Conservation (phyloP, 23 tunicate genomes). For the Botrylloides violaceus region DNA sequence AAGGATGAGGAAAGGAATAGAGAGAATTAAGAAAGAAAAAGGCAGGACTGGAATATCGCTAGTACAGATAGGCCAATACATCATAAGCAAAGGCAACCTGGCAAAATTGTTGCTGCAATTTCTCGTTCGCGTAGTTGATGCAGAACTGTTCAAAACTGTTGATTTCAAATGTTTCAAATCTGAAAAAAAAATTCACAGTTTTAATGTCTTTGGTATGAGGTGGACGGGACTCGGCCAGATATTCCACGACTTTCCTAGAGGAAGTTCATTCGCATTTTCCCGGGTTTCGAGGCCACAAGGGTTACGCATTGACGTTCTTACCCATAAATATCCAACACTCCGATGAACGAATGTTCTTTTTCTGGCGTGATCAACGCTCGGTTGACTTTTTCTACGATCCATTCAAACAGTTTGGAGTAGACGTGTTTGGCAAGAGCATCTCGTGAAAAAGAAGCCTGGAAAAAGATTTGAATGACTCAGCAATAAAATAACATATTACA, state of each 20-base stretch:
- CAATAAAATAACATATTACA: too few species aligned
- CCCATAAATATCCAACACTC: conserved; percentile 96
- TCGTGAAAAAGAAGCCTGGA: conserved; percentile 73
- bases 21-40: too few species aligned
- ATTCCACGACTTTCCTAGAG: too few species aligned
- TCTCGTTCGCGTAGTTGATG: conserved; percentile 93
- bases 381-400: conserved; percentile 84
- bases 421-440: conserved; percentile 94
- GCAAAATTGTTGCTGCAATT: conserved; percentile 93
- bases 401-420: conserved; percentile 82
- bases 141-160: conserved; percentile 94
- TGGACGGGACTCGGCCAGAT: neutral
- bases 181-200: conserved; percentile 10
- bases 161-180: conserved; percentile 91
- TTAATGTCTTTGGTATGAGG: neutral
- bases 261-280: too few species aligned
- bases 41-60: too few species aligned
- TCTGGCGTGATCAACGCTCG: conserved; percentile 47
- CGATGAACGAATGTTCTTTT: conserved; percentile 72
- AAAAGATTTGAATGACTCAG: too few species aligned
- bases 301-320: too few species aligned
- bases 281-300: too few species aligned
- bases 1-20: neutral
- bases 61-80: too few species aligned
- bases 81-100: too few species aligned